A percentile compares a stretch with the other conserved stretches of the same genome.
Evolutionary conservation across 2,113 vertebrate species (phyloP).

Genomic region (Sebastes fasciatus): DNA sequence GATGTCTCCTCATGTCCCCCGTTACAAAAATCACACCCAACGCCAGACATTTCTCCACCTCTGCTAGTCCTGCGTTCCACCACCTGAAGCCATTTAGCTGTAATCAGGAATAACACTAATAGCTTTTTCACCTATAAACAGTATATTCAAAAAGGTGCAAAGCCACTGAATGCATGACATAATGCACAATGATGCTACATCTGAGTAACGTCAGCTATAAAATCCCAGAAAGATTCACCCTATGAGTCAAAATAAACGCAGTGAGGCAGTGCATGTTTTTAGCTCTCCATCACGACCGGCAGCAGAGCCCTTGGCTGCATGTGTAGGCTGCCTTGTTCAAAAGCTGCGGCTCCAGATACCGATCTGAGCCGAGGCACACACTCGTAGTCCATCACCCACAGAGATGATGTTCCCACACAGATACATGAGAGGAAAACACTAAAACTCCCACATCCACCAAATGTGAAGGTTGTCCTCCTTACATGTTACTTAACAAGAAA

Average conservation of each 20-base stretch:
- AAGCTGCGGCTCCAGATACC: constrained; percentile 58
- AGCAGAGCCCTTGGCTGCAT: constrained; percentile 55
- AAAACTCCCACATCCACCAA: constrained; percentile 61
- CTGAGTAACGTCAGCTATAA: constrained; percentile 33
- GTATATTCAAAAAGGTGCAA: not conserved
- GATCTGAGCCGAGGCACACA: constrained; percentile 62
- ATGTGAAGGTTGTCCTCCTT: constrained; percentile 35
- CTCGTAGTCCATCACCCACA: constrained; percentile 71
- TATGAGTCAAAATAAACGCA: constrained; percentile 48
- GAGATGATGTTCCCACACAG: constrained; percentile 70
- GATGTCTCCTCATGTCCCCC: constrained; percentile 59
- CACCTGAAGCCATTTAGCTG: constrained; percentile 12
- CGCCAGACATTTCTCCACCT: constrained; percentile 42
- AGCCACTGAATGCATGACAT: not conserved
- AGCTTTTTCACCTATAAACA: not conserved
- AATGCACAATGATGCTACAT: constrained; percentile 6
- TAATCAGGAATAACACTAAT: constrained; percentile 19
- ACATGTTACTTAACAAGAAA: constrained; percentile 49
- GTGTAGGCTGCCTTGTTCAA: constrained; percentile 73
- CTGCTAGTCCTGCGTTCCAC: constrained; percentile 40
- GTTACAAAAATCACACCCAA: constrained; percentile 36
- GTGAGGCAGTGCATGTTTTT: constrained; percentile 41
- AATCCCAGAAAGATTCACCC: constrained; percentile 24
- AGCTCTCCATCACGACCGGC: constrained; percentile 50
- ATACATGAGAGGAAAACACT: constrained; percentile 69